Percentiles rank a stretch among this genome's conserved stretches.
phyloP scores from a whole-genome alignment of 2,888 invertebrate species.

The Oscheius myriophilus region DNA sequence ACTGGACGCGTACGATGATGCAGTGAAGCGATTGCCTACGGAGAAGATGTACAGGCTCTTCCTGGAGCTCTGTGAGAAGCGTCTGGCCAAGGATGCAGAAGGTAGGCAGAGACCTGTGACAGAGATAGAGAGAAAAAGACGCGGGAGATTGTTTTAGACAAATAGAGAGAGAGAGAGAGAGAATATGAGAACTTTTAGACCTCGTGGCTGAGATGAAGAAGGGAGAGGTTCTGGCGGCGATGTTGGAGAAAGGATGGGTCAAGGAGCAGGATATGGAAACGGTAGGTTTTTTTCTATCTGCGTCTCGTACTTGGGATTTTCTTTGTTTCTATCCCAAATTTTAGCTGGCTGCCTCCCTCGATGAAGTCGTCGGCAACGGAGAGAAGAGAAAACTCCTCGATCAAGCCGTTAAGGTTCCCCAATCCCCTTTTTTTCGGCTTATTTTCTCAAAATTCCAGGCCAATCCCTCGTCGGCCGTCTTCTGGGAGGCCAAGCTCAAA shows the following conservation, averaged over 20 bases:
- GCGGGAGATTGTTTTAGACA: too few species aligned
- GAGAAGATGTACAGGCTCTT: slow-evolving; percentile 26
- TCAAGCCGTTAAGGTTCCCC: neutral
- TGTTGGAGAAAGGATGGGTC: slow-evolving; percentile 29
- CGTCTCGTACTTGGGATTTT: too few species aligned
- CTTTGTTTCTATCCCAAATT: too few species aligned
- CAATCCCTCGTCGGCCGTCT: slow-evolving; percentile 10
- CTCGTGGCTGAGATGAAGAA: slow-evolving; percentile 7
- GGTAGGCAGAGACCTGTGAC: too few species aligned
- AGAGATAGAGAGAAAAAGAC: too few species aligned
- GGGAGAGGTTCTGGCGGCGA: slow-evolving; percentile 3
- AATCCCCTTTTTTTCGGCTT: neutral
- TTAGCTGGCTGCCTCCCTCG: neutral
- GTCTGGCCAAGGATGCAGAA: neutral
- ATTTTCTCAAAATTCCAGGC: neutral
- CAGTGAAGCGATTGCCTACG: slow-evolving; percentile 2
- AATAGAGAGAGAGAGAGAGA: too few species aligned
- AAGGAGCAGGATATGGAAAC: slow-evolving; percentile 15
- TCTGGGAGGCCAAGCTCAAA: slow-evolving; percentile 24
- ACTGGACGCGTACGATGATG: slow-evolving; percentile 27
- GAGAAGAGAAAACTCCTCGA: neutral
- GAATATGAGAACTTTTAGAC: slow-evolving; percentile 1
- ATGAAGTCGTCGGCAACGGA: neutral
- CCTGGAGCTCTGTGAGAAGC: slow-evolving; percentile 7
- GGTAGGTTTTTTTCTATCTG: slow-evolving; percentile 6